Percentiles rank a stretch among this genome's conserved stretches.
These are phyloP conservation scores for Silurus meridionalis DNA, from an alignment of 2,113 vertebrate species.

Conservation along the genomic window DNA sequence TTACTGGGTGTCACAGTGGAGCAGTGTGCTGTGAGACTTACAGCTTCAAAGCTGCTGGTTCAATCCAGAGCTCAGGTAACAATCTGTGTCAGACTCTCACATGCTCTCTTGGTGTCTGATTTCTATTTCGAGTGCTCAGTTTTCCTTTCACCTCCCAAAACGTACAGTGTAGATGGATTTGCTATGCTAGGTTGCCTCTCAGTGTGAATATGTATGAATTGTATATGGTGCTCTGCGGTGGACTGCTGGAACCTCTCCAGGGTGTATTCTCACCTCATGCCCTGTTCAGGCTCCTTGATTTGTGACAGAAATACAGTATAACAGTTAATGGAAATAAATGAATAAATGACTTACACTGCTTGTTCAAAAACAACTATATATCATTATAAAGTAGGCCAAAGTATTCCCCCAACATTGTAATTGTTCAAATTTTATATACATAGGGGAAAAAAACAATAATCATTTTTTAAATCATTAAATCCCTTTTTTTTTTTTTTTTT, in stretches of 20 bases:
- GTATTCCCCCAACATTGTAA: neutral
- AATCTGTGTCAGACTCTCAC: neutral
- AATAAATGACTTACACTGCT: neutral
- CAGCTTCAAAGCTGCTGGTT: neutral
- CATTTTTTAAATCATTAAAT: neutral
- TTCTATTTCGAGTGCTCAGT: neutral
- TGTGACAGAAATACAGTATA: neutral
- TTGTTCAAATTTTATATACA: neutral
- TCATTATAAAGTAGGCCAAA: too few relatives aligned
- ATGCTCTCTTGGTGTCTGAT: neutral
- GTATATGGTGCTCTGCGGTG: neutral
- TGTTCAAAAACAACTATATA: neutral
- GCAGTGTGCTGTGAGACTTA: neutral
- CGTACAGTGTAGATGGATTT: neutral
- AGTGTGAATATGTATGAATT: neutral
- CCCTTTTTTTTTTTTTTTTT: neutral
- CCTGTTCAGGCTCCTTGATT: neutral
- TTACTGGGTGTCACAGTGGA: neutral
- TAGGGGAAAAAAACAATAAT: neutral
- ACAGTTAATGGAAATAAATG: neutral
- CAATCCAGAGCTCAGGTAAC: neutral
- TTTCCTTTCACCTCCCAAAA: neutral
- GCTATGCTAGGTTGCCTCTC: neutral
- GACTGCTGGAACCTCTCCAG: neutral
- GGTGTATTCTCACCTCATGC: neutral